phyloP scores from a whole-genome alignment of 2,888 invertebrate species.

The Tetranychus piercei region DNA sequence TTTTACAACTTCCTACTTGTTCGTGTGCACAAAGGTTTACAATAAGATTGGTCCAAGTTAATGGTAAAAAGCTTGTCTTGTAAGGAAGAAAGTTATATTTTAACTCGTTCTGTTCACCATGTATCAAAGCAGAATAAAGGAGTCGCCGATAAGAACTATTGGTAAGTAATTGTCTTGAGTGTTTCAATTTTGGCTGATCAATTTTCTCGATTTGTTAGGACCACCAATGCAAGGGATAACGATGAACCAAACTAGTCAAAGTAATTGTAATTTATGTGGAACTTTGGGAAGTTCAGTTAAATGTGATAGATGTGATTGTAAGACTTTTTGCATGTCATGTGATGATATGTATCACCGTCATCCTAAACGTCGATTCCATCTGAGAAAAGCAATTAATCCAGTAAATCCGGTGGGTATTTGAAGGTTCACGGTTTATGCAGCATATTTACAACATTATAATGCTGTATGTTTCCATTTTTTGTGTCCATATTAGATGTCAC shows the following conservation, averaged over 20 bases:
- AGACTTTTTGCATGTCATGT: slow-evolving; percentile 70
- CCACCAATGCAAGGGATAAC: slow-evolving; percentile 10
- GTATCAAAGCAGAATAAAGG: not conserved
- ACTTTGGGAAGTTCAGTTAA: slow-evolving; percentile 57
- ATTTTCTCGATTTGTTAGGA: not conserved
- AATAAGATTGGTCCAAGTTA: not conserved
- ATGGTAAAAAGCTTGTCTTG: not conserved
- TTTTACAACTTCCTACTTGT: not conserved
- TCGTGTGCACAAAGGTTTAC: not conserved
- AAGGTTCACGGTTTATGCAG: no score
- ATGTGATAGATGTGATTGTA: slow-evolving; percentile 61
- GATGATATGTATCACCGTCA: slow-evolving; percentile 87
- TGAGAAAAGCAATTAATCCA: slow-evolving; percentile 43
- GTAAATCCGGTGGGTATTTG: not conserved
- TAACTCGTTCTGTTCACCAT: not conserved
- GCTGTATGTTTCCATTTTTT: not conserved
- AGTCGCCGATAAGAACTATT: not conserved
- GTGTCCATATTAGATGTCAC: not conserved
- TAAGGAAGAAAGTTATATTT: not conserved
- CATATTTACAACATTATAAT: not conserved
- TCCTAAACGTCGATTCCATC: slow-evolving; percentile 62
- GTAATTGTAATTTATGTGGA: slow-evolving; percentile 65
- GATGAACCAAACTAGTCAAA: slow-evolving; percentile 37
- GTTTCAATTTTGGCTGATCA: not conserved
- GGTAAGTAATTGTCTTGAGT: not conserved